Conservation (phyloP, 2,888 invertebrate genomes). For the Branchellion lobata region DNA sequence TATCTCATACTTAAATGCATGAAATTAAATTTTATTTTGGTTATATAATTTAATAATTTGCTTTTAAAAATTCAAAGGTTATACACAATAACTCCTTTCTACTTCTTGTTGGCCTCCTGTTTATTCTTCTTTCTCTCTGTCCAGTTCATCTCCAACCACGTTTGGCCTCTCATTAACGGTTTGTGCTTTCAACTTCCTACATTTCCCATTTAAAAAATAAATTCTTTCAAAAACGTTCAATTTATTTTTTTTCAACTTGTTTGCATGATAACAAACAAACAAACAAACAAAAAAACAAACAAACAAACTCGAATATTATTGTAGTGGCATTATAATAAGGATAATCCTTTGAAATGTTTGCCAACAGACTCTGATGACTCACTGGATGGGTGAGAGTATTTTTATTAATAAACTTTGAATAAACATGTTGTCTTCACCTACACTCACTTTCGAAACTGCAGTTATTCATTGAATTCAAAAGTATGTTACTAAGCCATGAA, state of each 20-base stretch:
- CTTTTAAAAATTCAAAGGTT: too few species aligned
- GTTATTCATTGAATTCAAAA: too few species aligned
- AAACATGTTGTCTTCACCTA: not conserved
- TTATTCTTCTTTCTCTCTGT: not conserved
- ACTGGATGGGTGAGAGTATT: not conserved
- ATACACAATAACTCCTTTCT: slow-evolving; percentile 2
- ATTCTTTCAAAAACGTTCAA: not conserved
- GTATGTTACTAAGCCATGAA: too few species aligned
- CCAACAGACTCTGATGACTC: not conserved
- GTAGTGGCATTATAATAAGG: not conserved
- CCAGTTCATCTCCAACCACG: slow-evolving; percentile 6
- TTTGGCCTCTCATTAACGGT: not conserved
- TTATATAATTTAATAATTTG: too few species aligned
- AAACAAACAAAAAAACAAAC: too few species aligned
- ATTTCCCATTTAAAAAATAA: not conserved
- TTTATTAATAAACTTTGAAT: not conserved
- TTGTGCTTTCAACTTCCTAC: not conserved
- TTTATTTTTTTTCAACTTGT: not conserved
- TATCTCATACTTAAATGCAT: too few species aligned
- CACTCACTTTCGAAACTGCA: too few species aligned
- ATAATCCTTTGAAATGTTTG: not conserved
- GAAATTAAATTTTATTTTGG: too few species aligned
- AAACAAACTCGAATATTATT: too few species aligned
- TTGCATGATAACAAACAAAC: not conserved
- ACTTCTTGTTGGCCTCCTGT: not conserved